Base-by-base conservation (phyloP, 2,113 vertebrate species). In the Pseudorasbora parva region DNA sequence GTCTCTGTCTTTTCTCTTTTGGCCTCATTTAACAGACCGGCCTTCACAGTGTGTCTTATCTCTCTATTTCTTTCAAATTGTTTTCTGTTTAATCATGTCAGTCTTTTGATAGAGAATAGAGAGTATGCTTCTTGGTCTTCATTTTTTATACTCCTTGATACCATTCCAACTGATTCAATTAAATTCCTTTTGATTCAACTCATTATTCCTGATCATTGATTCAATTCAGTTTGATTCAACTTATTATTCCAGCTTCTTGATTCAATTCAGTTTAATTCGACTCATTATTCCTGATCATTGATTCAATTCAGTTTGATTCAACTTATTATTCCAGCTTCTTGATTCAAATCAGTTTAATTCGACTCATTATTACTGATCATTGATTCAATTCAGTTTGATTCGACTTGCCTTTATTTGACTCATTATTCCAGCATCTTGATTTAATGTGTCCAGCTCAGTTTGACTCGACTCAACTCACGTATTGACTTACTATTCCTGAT, bases 131-230 rank as follows among this genome's bases (percentile, higher is more conserved):
- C 25, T 68, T 21, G 25, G 59, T 19, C 2, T 64, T 79, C 23
- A 66, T 33, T 49, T 12, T 47, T 62, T 45, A 2, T 78, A 8
- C 27, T 37, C 17, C 19, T 56, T 76, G 49, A 76, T 56, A n/a
- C 11, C 9, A 56, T 37, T 76, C 10, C 9, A 54, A 5, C 8
- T 19, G 17, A 56, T 54, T 75, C 17, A 9, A 23, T 41, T 59
- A 6, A 78, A 10, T 57, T 37, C 11, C 25, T 19, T 78, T 30
- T n/a, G 37, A 21, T 47, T 72, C 43, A 25, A 14, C 37, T 45
- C n/a, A 74, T 74, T 69, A 41, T 69, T 43, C 21, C 66, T n/a
- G 62, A 66, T 33, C 27, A 66, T 33, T 54, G 51, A 54, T 54
- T 54, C 51, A 54, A 19, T 54, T 33, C 27, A 17, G 2, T 37